Base-by-base conservation (phyloP, 2,113 vertebrate species). In the Steatornis caripensis region DNA sequence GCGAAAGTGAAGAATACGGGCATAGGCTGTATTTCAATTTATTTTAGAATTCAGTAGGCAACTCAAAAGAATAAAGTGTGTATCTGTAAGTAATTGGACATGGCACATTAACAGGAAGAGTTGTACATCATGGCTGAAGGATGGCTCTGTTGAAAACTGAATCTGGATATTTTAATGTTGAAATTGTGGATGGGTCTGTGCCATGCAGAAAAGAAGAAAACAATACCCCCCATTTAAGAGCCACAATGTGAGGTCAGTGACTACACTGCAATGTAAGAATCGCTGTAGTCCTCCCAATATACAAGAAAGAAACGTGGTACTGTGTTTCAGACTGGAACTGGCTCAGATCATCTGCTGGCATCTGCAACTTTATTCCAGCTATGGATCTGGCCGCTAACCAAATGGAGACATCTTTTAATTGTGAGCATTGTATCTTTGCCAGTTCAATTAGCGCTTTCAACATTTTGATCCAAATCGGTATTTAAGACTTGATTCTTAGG, bases 361-460 rank as follows among this genome's bases (percentile, higher is more conserved):
- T 83, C 68, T 74, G 68, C 46, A 60, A 6, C 41, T 91, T 72
- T 45, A 70, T 65, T 61, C 60, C 49, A 65, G 77, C 72, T 61
- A 30, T 51, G 77, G 36, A 48, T 89, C 81, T 95, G 90, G 77
- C 81, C 6, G 6, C 37, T 43, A 45, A 72, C 77, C 80, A 89
- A 87, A 79, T 61, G 36, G 70, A 77, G 81, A 51, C 45, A 74
- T 92, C 60, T 81, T 95, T 91, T 94, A 79, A 83, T 93, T 83
- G 76, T 58, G 43, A 91, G 58, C 53, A 15, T 49, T 88, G 34
- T 93, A 10, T 89, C 68, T 80, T 79, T 91, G 84, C 84, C 87
- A 87, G 62, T 55, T 95, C 81, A 84, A 61, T 89, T 91, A 80
- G 43, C 46, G 36, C 36, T 77, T 92, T 41, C 49, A 84, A 30